Evolutionary conservation across 1,140 invertebrate genomes (phyloP).

Genomic region (Diabrotica undecimpunctata): DNA sequence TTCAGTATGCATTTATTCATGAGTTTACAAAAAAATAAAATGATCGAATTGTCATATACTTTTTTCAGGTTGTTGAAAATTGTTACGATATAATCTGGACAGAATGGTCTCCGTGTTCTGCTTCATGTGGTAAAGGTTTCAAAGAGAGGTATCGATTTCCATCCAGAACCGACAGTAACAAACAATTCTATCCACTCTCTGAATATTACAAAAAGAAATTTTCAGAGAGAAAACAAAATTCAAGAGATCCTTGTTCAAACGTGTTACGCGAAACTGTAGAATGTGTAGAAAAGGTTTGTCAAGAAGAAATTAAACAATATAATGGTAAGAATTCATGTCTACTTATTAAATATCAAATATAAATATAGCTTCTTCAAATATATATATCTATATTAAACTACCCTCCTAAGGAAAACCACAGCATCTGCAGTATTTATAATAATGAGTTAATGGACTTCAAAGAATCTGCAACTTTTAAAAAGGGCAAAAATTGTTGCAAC

Average conservation of each 20-base stretch:
- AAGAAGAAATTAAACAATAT: constrained; percentile 16
- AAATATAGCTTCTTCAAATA: too few relatives aligned
- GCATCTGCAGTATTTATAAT: too few relatives aligned
- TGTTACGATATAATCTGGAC: constrained; percentile 51
- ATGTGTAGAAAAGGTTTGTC: constrained; percentile 35
- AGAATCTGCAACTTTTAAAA: too few relatives aligned
- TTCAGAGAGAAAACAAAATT: constrained; percentile 15
- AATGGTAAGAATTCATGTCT: constrained; percentile 22
- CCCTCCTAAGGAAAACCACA: too few relatives aligned
- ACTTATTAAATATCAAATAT: too few relatives aligned
- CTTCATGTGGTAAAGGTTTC: constrained; percentile 60
- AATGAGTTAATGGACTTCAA: too few relatives aligned
- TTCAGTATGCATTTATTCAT: too few relatives aligned
- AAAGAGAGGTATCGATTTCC: constrained; percentile 54
- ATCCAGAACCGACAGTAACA: constrained; percentile 20
- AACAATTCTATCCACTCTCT: constrained; percentile 26
- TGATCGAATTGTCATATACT: too few relatives aligned
- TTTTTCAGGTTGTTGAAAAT: constrained; percentile 12
- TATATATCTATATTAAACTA: too few relatives aligned
- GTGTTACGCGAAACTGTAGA: constrained; percentile 49
- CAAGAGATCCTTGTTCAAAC: constrained; percentile 41
- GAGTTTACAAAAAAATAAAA: too few relatives aligned
- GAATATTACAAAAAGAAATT: constrained; percentile 11
- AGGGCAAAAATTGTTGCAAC: too few relatives aligned
- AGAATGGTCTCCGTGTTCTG: constrained; percentile 64